These are phyloP conservation scores for Encarsia formosa DNA, from an alignment of 2,888 invertebrate genomes.

Conservation along the genomic window DNA sequence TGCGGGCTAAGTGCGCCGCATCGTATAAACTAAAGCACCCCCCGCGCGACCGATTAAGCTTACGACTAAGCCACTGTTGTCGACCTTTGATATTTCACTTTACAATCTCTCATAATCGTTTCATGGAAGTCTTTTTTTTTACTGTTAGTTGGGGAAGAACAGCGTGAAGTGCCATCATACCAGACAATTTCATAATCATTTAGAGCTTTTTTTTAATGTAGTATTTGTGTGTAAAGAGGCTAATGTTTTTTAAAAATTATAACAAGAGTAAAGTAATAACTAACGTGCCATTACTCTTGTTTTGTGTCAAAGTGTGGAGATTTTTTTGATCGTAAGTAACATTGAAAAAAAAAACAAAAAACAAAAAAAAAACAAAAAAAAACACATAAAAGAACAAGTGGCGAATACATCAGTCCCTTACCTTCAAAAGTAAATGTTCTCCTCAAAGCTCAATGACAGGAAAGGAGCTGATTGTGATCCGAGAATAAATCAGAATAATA, in stretches of 20 bases:
- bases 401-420: slow-evolving; percentile 53
- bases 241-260: neutral
- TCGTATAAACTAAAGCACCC: too few species aligned
- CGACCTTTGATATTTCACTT: too few species aligned
- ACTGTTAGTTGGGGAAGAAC: too few species aligned
- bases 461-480: slow-evolving; percentile 54
- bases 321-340: slow-evolving; percentile 44
- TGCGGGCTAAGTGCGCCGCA: too few species aligned
- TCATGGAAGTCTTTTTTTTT: too few species aligned
- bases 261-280: neutral
- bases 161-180: slow-evolving; percentile 53
- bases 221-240: neutral
- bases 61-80: too few species aligned
- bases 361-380: slow-evolving; percentile 45
- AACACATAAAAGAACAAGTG: slow-evolving; percentile 51
- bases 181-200: slow-evolving; percentile 47
- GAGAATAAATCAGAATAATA: slow-evolving; percentile 52
- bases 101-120: too few species aligned
- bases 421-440: slow-evolving; percentile 54
- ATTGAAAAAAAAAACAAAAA: slow-evolving; percentile 49
- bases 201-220: too few species aligned
- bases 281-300: slow-evolving; percentile 15
- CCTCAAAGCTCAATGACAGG: slow-evolving; percentile 54
- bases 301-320: slow-evolving; percentile 34
- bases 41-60: too few species aligned